Base-by-base conservation (phyloP, 2,888 invertebrate genomes). In the Trichogramma dendrolimi region DNA sequence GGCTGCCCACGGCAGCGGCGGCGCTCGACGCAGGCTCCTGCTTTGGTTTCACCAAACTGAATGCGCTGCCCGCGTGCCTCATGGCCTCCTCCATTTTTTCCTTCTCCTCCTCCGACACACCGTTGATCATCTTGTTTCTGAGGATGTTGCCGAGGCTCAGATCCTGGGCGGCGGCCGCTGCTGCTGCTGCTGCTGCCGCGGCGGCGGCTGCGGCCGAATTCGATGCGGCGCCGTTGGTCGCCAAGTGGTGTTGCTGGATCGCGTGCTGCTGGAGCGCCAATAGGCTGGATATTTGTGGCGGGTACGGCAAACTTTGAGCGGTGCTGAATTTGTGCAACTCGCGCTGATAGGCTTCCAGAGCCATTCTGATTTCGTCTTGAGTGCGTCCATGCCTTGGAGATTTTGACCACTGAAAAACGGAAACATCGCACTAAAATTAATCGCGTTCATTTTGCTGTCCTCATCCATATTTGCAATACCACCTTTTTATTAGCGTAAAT, bases 291-390 rank as follows among this genome's bases (percentile, higher is more conserved):
- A 66, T 60, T 46, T 66, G 66, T 10, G 83, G 83, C 70, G 85
- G 82, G 56, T 86, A 87, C 54, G 88, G 86, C 63, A 83, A 76
- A 65, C 82, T 83, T 54, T 83, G 83, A 4, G 84, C 84, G 7
- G 86, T 87, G 75, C 91, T 94, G 68, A 96, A 82, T 79, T 96
- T 94, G 73, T 92, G 90, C 67, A 97, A 84, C 80, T 97, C 96
- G 67, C 96, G 88, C 77, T 94, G 94, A 81, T 95, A 96, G 40
- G 94, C 91, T 74, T 94, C 94, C 51, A 95, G 81, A 8, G 94
- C 93, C 83, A 94, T 84, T 49, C 94, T 87, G 73, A 95, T 91
- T 72, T 95, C 94, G 71, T 95, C 94, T 69, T 88, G 88, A n/a
- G 90, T 81, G 66, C 80, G 80, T 79, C 83, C 73, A 78, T 77